Evolutionary conservation across 2,113 vertebrate species (phyloP).

Genomic region (Carassius gibelio): DNA sequence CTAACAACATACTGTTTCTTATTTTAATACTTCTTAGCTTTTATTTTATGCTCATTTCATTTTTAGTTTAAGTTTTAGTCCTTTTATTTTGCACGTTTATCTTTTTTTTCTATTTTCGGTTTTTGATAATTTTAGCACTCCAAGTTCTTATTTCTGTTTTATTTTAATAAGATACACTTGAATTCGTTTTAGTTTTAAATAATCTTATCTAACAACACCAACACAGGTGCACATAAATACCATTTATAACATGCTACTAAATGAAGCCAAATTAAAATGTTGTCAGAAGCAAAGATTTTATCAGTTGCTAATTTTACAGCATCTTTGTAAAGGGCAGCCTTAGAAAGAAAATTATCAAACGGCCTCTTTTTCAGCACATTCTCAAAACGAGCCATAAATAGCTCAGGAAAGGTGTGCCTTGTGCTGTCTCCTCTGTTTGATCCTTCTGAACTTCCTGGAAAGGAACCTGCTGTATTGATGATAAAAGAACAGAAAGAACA

Average conservation of each 20-base stretch:
- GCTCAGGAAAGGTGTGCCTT: slow-evolving; percentile 9
- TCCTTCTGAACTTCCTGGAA: slow-evolving; percentile 24
- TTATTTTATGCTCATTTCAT: neutral
- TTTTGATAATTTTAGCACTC: neutral
- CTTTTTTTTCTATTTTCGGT: neutral
- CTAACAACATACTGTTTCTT: neutral
- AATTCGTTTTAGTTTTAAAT: neutral
- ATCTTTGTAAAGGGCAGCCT: neutral
- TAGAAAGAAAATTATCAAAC: slow-evolving; percentile 8
- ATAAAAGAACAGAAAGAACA: slow-evolving; percentile 20
- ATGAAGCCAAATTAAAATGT: neutral
- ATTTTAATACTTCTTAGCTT: neutral
- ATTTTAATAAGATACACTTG: fast-evolving
- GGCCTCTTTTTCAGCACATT: neutral
- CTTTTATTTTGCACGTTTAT: neutral
- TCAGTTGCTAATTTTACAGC: slow-evolving; percentile 19
- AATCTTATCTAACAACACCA: neutral
- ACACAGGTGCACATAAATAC: neutral
- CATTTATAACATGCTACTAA: neutral
- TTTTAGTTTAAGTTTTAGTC: neutral
- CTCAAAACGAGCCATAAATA: slow-evolving; percentile 18
- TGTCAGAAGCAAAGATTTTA: neutral
- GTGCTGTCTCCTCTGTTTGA: slow-evolving; percentile 24
- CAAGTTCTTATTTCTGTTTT: fast-evolving
- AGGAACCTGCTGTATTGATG: slow-evolving; percentile 14